phyloP scores from a whole-genome alignment of 2,797 vertebrate genomes.

The Sebastes nivosus region DNA sequence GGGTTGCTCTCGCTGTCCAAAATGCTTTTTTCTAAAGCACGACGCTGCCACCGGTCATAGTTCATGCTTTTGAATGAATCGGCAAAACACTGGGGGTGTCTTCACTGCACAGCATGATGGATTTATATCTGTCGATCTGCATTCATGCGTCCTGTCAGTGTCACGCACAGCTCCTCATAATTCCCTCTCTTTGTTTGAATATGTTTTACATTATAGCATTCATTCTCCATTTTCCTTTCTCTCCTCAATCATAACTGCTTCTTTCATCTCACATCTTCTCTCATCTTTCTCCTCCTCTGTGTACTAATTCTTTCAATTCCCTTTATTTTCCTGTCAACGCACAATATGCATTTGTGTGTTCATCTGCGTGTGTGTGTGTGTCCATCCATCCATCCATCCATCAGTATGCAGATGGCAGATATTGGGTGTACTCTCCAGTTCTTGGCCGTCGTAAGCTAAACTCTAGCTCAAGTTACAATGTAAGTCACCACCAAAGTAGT shows the following conservation, averaged over 20 bases:
- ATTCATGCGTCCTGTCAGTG: conserved; percentile 8
- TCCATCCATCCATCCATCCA: conserved; percentile 52
- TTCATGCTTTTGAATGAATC: conserved; percentile 44
- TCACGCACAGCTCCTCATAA: conserved; percentile 9
- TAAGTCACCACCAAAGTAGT: conserved; percentile 73
- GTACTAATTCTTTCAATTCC: not conserved
- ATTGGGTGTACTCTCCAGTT: conserved; percentile 96
- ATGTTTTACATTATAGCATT: not conserved
- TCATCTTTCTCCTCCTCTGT: not conserved
- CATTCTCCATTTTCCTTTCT: conserved; percentile 9
- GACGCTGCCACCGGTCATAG: conserved; percentile 14
- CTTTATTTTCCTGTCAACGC: conserved; percentile 4
- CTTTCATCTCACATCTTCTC: not conserved
- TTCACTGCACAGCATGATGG: conserved; percentile 55
- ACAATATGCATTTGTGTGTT: conserved; percentile 28
- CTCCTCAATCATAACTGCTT: not conserved
- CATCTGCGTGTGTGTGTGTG: conserved; percentile 9
- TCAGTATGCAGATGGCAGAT: conserved; percentile 96
- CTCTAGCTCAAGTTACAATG: conserved; percentile 78
- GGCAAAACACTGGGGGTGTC: conserved; percentile 19
- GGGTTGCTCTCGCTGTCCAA: conserved; percentile 20
- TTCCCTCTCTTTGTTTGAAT: not conserved
- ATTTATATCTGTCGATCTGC: conserved; percentile 40
- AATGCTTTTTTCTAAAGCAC: conserved; percentile 35
- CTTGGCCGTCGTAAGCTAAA: conserved; percentile 86